Base-by-base conservation (phyloP, 2,797 vertebrate genomes). In the Neomorphus geoffroyi region DNA sequence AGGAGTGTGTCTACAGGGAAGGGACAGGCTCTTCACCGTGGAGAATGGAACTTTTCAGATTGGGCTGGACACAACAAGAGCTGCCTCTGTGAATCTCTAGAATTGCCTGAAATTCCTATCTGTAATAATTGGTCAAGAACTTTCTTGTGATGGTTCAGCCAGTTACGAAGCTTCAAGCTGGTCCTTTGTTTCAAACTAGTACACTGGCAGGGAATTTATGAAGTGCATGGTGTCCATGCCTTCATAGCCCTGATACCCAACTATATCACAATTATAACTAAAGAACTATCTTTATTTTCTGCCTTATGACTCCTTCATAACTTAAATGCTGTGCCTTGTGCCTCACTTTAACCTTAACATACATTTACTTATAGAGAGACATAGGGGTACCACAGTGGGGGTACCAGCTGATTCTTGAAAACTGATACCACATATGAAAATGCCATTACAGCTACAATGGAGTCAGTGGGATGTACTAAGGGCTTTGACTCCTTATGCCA, bases 101-200 rank as follows among this genome's bases (percentile, higher is more conserved):
- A 80, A 30, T 17, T n/a, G 27, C 16, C 24, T 64, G 32, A 79
- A 90, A 74, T 75, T 74, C 8, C 6, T 32, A 61, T 24, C 6
- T 0, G 0, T n/a, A 41, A 18, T 8, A 35, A 35, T 7, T 4
- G 6, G 39, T 45, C 45, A 79, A 30, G 23, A 11, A 33, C 26
- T 50, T 13, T 18, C 11, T 46, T 39, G 21, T 30, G 58, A 21
- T 0, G 0, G 33, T 45, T 67, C 53, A 64, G 39, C 39, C 35
- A 46, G 4, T 18, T 60, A 72, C 6, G 11, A 80, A 43, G 7
- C 24, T 77, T 50, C n/a, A 27, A 12, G 19, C 8, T 54, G 6
- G 11, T 80, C 43, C 9, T 61, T 39, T 65, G 18, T 46, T 64
- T 82, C 51, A 66, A 17, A 70, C 4, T 7, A 19, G 33, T 39